These are phyloP conservation scores for Acanthochromis polyacanthus DNA, from an alignment of 2,113 vertebrate genomes.

Conservation along the genomic window DNA sequence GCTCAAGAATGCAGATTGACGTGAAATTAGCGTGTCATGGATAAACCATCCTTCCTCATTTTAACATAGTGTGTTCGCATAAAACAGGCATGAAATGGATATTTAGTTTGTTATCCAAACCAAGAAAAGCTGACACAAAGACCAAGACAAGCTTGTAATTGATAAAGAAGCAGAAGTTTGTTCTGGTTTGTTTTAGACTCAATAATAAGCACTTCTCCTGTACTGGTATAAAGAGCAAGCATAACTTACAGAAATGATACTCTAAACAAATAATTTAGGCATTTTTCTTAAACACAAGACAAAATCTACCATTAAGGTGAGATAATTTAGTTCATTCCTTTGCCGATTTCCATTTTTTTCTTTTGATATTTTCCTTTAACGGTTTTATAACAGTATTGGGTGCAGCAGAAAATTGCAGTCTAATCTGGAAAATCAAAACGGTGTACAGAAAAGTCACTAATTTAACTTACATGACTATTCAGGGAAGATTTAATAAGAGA, in stretches of 20 bases:
- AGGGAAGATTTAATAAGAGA: background rate
- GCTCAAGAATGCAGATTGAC: constrained; percentile 7
- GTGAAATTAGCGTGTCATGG: constrained; percentile 15
- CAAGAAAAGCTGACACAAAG: background rate
- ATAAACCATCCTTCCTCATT: background rate
- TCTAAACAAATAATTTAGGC: background rate
- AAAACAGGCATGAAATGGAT: constrained; percentile 44
- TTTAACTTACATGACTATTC: background rate
- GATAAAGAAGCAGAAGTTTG: background rate
- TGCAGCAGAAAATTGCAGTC: too few species aligned
- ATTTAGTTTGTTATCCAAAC: constrained; percentile 15
- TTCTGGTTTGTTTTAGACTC: constrained; percentile 18
- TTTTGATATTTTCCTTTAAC: too few species aligned
- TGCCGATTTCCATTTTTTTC: background rate
- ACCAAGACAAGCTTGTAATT: constrained; percentile 6
- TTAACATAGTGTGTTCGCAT: constrained; percentile 11
- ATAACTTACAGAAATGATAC: background rate
- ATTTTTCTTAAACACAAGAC: too few species aligned
- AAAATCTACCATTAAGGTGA: background rate
- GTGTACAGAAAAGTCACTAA: background rate
- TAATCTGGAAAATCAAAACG: too few species aligned
- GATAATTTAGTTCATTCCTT: background rate
- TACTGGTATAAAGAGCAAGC: background rate
- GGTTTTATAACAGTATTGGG: too few species aligned
- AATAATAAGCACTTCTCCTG: constrained; percentile 16